Base-by-base conservation (phyloP, 2,888 invertebrate species). In the Drosophila nigritarsus region DNA sequence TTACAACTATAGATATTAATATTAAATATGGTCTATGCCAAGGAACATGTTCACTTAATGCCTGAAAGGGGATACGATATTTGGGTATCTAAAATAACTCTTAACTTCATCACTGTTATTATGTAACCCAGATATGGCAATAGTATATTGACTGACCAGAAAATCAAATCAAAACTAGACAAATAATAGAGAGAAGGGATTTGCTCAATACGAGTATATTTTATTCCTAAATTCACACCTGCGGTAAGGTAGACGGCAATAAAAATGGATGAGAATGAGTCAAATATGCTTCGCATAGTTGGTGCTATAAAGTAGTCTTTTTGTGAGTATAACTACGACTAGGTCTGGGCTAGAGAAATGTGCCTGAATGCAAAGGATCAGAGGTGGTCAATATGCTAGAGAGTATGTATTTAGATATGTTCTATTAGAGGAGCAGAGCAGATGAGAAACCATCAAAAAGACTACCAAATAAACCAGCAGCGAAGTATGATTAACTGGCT, bases 401-500 rank as follows among this genome's bases (percentile, higher is more conserved):
- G 6, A 50, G 5, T 27, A 2, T 30, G 6, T 24, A 4, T 45
- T 45, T 4, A 8, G 15, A 45, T 45, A 4, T 45, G 15, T 15
- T 15, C 45, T 45, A 24, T 15, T 15, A 4, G 45, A 8, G 45
- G 15, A 7, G 45, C 2, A 45, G 45, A 24, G 15, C 20, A 45
- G 15, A 7, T 24, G 24, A 8, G 4, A 24, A 27, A 6, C 1
- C 15, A 27, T 32, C 27, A 62, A 48, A 60, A 63, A 54, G 48
- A 58, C 62, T 50, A 59, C 49, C 30, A n/a, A 36, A 27, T 51
- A 63, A 40, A 24, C 42, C 60, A 65, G 42, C 50, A 3, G 20
- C 32, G 55, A 62, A 71, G 64, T 73, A 70, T 76, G 67, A 79
- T 79, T 66, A 66, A 69, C 89, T 85, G 88, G 80, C 60, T 66